phyloP scores from a whole-genome alignment of 2,888 invertebrate genomes.

The Polydrusus pterygomalis region DNA sequence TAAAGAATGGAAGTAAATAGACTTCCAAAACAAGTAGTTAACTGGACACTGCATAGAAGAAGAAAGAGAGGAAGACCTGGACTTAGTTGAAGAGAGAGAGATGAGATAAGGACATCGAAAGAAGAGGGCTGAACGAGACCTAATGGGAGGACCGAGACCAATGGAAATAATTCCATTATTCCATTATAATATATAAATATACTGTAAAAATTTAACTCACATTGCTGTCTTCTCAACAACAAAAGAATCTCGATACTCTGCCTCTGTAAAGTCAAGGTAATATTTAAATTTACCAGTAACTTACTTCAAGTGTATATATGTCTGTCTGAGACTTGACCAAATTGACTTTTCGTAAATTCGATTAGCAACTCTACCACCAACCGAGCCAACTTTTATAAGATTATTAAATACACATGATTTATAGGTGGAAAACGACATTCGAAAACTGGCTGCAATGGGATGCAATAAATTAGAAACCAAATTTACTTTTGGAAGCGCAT shows the following conservation, averaged over 20 bases:
- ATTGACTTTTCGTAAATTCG: conserved; percentile 50
- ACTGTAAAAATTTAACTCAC: not conserved
- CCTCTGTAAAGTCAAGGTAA: not conserved
- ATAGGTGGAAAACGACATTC: conserved; percentile 39
- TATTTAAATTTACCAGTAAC: conserved; percentile 6
- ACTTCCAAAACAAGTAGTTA: no score
- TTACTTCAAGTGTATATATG: conserved; percentile 4
- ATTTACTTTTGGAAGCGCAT: conserved; percentile 47
- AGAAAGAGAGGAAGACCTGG: no score
- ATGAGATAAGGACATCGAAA: no score
- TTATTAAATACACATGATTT: conserved; percentile 49
- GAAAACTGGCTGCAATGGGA: conserved; percentile 47
- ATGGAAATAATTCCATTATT: no score
- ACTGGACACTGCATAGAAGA: no score
- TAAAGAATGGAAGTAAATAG: no score
- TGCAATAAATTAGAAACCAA: conserved; percentile 46
- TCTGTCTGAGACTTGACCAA: conserved; percentile 27
- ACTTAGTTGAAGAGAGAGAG: no score
- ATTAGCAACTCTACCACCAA: conserved; percentile 48
- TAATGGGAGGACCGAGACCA: no score
- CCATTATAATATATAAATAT: no score
- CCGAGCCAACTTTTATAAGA: conserved; percentile 53
- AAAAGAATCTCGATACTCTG: not conserved
- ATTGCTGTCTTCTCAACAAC: not conserved
- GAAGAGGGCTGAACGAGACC: no score